Conservation (phyloP, 1,140 invertebrate genomes). For the Hypsibius dujardini region DNA sequence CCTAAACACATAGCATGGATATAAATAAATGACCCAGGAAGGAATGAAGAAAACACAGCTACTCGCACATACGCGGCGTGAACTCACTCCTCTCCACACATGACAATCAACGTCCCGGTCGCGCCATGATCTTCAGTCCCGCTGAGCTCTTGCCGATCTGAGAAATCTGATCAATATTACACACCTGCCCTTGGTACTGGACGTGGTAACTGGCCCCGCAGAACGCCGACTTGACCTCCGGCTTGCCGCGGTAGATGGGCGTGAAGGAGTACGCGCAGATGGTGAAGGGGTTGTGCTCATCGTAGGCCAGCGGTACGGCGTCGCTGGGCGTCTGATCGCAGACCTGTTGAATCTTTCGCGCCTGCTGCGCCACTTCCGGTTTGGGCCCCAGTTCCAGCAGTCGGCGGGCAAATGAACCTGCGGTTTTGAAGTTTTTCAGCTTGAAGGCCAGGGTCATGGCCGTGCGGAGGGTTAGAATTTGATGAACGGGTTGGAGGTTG, state of each 20-base stretch:
- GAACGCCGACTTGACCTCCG: conserved; percentile 78
- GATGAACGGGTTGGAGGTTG: conserved; percentile 77
- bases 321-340: conserved; percentile 80
- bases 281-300: conserved; percentile 94
- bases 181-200: conserved; percentile 65
- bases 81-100: no score
- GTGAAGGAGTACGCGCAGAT: conserved; percentile 76
- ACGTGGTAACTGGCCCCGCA: conserved; percentile 76
- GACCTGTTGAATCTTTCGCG: conserved; percentile 72
- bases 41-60: no score
- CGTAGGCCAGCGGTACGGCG: conserved; percentile 72
- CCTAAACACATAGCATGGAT: no score
- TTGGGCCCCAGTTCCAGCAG: conserved; percentile 81
- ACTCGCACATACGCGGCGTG: no score
- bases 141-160: conserved; percentile 18
- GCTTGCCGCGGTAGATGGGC: conserved; percentile 86
- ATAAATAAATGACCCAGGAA: no score
- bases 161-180: conserved; percentile 39
- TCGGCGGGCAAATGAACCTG: conserved; percentile 75
- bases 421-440: conserved; percentile 86
- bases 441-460: conserved; percentile 97
- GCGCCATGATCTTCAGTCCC: conserved; percentile 21
- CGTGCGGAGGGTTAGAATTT: conserved; percentile 81
- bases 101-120: no score
- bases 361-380: conserved; percentile 79